Base-by-base conservation (phyloP, 2,888 invertebrate genomes). In the Leptopilina myrica region DNA sequence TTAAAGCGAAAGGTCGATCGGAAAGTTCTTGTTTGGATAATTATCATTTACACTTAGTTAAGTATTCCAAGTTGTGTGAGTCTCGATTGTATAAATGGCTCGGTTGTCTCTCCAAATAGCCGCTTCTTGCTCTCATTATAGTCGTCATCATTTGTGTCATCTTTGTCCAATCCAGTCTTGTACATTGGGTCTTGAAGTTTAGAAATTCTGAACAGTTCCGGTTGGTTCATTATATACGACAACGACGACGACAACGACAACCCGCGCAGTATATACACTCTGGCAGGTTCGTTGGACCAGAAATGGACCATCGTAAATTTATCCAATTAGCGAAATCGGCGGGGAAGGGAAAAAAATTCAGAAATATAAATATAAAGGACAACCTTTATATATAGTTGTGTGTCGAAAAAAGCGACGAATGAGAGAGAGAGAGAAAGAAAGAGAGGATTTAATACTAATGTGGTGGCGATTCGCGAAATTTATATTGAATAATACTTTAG, bases 321-420 rank as follows among this genome's bases (percentile, higher is more conserved):
- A 85, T 76, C 88, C 89, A 90, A 90, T 90, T 90, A 90, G 87
- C 83, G 82, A 80, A 86, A 86, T 86, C 83, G 84, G 85, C 82
- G 86, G 86, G 89, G 89, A 88, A 86, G 86, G 82, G 78, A 20
- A 49, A 20, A 46, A 49, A 81, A 49, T 33, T 33, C 33, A 33
- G 33, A 33, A 33, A 33, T 33, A 33, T 33, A 33, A 33, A 33
- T 33, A 33, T 33, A 33, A 33, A 33, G 33, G 33, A 33, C 33
- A 33, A 33, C 33, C 33, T 33, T 33, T 33, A 33, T 33, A 33
- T 33, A 33, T 33, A 14, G 33, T 49, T 73, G 73, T 33, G 33
- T 33, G 33, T 33, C 33, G 53, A 33, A 53, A 26, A 73, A 73
- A 26, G 73, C 33, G 33, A 33, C 3, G 73, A 73, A 67, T 15